Conservation (phyloP, 2,797 vertebrate species). For the Staurois parvus region DNA sequence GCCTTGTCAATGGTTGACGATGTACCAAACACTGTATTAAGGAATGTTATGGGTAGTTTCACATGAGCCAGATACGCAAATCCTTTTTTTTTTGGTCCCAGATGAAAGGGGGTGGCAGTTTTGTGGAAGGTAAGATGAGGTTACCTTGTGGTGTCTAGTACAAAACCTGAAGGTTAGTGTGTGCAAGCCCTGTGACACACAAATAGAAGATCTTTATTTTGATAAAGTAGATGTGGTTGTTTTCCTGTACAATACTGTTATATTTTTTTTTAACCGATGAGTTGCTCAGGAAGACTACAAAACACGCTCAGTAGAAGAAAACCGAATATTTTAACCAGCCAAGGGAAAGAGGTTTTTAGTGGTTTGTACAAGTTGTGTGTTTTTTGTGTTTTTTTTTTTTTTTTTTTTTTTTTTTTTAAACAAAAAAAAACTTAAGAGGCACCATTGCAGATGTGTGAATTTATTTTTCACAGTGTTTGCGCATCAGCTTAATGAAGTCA, state of each 20-base stretch:
- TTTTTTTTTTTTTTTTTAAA: constrained; percentile 28
- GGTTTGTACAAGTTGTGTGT: constrained; percentile 33
- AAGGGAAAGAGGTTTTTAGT: constrained; percentile 35
- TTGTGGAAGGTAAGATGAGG: background rate
- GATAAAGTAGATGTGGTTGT: background rate
- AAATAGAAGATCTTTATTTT: background rate
- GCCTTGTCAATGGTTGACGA: too few relatives aligned
- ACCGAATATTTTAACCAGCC: constrained; percentile 9
- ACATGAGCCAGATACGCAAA: too few relatives aligned
- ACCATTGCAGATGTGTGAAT: constrained; percentile 30
- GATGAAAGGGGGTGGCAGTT: too few relatives aligned
- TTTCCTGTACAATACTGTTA: background rate
- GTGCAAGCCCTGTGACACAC: background rate
- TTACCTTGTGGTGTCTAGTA: background rate
- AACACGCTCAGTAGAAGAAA: background rate
- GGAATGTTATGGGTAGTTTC: too few relatives aligned
- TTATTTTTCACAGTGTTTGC: constrained; percentile 19
- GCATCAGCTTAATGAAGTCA: constrained; percentile 16
- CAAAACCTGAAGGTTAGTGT: too few relatives aligned
- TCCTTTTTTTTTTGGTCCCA: too few relatives aligned
- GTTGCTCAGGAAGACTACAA: constrained; percentile 49
- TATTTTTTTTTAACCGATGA: background rate
- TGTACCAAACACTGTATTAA: too few relatives aligned
- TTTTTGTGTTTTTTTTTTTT: constrained; percentile 26
- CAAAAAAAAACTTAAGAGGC: constrained; percentile 1